Evolutionary conservation across 2,888 invertebrate genomes (phyloP).

Genomic region (Microchrysa polita): DNA sequence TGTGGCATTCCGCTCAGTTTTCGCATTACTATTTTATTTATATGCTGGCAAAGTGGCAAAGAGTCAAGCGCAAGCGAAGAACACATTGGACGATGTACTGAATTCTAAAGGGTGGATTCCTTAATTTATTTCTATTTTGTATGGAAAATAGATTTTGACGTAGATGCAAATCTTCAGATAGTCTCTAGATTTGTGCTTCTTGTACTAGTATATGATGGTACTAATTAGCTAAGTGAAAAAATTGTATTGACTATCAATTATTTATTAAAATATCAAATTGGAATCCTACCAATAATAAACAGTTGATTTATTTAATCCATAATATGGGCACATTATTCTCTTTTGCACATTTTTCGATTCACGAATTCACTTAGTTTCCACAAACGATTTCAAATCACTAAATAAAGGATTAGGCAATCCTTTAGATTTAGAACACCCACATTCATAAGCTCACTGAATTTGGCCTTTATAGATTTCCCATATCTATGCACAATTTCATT

Average conservation of each 20-base stretch:
- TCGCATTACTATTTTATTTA: conserved; percentile 39
- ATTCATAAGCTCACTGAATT: conserved; percentile 3
- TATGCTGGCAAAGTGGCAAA: conserved; percentile 34
- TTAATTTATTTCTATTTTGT: conserved; percentile 42
- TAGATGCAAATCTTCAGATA: too few species aligned
- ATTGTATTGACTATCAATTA: too few species aligned
- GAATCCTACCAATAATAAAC: neutral
- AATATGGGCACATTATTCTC: neutral
- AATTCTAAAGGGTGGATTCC: conserved; percentile 41
- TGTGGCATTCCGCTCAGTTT: conserved; percentile 32
- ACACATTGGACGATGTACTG: conserved; percentile 8
- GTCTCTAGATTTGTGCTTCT: too few species aligned
- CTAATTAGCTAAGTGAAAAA: too few species aligned
- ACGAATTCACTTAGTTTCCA: neutral
- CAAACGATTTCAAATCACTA: neutral
- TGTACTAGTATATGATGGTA: too few species aligned
- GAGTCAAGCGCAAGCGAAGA: conserved; percentile 33
- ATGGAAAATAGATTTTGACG: conserved; percentile 26
- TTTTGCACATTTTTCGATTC: neutral
- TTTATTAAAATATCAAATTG: neutral
- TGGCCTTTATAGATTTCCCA: conserved; percentile 4
- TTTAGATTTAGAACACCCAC: conserved; percentile 21
- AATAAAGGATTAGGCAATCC: neutral
- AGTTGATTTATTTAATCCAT: too few species aligned
- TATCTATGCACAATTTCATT: neutral